Conservation (phyloP, 2,113 vertebrate genomes). For the Nestor notabilis region DNA sequence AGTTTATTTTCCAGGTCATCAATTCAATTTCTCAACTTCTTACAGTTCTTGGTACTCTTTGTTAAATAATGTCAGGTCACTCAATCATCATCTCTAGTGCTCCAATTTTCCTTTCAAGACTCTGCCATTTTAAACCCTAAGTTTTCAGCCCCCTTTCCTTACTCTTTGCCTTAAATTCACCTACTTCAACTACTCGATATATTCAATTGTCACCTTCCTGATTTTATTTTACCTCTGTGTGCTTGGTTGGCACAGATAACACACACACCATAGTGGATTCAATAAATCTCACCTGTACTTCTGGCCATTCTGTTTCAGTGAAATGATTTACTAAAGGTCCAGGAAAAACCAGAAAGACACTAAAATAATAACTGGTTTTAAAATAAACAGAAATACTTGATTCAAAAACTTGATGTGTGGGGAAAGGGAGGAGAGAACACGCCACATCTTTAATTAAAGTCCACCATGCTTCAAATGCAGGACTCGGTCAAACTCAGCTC, state of each 20-base stretch:
- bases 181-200: not conserved
- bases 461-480: not conserved
- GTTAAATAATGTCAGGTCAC: not conserved
- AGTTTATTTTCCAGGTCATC: not conserved
- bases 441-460: not conserved
- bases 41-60: not conserved
- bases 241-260: not conserved
- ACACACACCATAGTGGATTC: not conserved
- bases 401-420: not conserved
- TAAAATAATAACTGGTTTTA: not conserved
- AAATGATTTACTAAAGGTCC: not conserved
- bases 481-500: not conserved
- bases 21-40: not conserved
- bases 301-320: not conserved
- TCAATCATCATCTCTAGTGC: not conserved
- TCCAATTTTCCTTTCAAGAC: not conserved
- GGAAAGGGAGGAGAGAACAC: not conserved
- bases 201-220: not conserved
- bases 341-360: not conserved
- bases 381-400: not conserved
- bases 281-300: not conserved
- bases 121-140: not conserved
- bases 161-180: not conserved
- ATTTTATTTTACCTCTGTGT: not conserved
- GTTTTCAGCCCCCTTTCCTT: not conserved